Evolutionary conservation across 2,888 invertebrate genomes (phyloP).

Genomic region (Heliconius hortense): DNA sequence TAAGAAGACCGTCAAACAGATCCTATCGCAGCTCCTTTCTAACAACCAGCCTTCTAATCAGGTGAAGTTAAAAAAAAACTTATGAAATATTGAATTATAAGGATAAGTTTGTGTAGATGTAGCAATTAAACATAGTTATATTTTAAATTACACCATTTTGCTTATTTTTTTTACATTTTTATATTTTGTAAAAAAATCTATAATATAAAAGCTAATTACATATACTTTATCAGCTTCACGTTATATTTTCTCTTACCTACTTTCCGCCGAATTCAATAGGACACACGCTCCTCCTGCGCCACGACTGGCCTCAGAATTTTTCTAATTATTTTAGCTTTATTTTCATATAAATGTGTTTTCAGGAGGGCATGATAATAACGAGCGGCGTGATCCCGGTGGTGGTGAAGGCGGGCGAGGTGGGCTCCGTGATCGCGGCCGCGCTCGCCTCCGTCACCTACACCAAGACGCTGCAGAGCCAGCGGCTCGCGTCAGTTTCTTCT

Average conservation of each 20-base stretch:
- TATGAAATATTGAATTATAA: too few relatives aligned
- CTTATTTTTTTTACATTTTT: too few relatives aligned
- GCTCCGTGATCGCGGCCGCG: slow-evolving; percentile 76
- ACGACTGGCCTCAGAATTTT: too few relatives aligned
- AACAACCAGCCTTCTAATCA: slow-evolving; percentile 76
- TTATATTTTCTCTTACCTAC: too few relatives aligned
- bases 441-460: slow-evolving; percentile 71
- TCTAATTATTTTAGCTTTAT: not conserved
- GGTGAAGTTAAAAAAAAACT: slow-evolving; percentile 48
- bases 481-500: not conserved
- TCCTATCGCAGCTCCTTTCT: slow-evolving; percentile 71
- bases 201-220: too few relatives aligned
- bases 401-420: slow-evolving; percentile 71
- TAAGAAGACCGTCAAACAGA: slow-evolving; percentile 76
- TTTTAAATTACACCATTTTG: too few relatives aligned
- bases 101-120: too few relatives aligned
- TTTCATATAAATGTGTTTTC: too few relatives aligned
- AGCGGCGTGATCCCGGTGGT: slow-evolving; percentile 70
- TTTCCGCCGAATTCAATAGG: not conserved
- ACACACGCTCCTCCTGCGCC: too few relatives aligned
- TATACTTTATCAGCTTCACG: too few relatives aligned
- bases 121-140: too few relatives aligned
- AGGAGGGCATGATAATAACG: slow-evolving; percentile 70
- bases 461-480: slow-evolving; percentile 45
- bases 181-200: too few relatives aligned